Percentiles rank a stretch among this genome's conserved stretches.
Evolutionary conservation across 2,888 invertebrate species (phyloP).

Genomic region (Tillus elongatus): DNA sequence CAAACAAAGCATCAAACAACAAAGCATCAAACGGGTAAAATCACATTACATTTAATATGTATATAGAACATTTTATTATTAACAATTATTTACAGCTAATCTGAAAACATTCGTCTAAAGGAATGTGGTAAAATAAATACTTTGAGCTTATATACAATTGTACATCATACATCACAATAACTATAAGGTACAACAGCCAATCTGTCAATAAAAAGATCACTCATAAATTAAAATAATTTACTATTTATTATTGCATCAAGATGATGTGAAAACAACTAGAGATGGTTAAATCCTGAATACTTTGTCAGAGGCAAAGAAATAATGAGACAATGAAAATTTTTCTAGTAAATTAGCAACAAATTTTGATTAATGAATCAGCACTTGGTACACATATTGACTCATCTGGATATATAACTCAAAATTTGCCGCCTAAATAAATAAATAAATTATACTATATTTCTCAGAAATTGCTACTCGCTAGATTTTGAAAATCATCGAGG

Average conservation of each 20-base stretch:
- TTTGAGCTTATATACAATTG: conserved; percentile 22
- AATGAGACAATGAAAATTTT: too few relatives aligned
- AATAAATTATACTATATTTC: conserved; percentile 28
- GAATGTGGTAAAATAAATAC: conserved; percentile 25
- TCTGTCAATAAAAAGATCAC: not conserved
- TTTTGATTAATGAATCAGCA: not conserved
- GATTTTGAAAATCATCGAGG: conserved; percentile 62
- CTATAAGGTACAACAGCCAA: not conserved
- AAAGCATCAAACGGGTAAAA: too few relatives aligned
- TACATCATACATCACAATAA: not conserved
- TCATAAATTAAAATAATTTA: not conserved
- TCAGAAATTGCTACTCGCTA: conserved; percentile 31
- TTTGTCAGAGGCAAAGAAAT: too few relatives aligned
- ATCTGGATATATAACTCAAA: not conserved
- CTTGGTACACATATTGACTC: conserved; percentile 1
- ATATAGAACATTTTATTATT: too few relatives aligned
- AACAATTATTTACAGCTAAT: conserved; percentile 17
- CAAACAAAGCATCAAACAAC: too few relatives aligned
- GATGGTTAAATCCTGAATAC: too few relatives aligned
- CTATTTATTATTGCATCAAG: not conserved
- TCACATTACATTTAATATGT: too few relatives aligned
- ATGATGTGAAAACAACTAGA: too few relatives aligned
- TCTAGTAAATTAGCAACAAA: not conserved
- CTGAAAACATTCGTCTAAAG: conserved; percentile 21
- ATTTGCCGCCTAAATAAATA: conserved; percentile 13